Evolutionary conservation across 2,113 vertebrate species (phyloP), one percentile per base, ranked within the genome.

Genomic region (Petrocephalus zakoni): DNA sequence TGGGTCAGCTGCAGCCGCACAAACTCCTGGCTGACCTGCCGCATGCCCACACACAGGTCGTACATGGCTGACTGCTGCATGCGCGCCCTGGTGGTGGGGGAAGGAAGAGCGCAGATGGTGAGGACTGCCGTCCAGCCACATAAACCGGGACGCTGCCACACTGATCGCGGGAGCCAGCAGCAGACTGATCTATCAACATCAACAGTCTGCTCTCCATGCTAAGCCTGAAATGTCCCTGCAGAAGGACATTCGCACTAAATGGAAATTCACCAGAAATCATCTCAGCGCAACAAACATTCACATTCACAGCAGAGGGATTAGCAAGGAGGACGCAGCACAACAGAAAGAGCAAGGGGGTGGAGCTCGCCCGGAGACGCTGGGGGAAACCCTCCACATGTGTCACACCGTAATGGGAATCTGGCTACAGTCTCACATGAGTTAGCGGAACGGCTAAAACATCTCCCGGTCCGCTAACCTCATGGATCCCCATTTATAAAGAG

Each of bases 31-130:
- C 98, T 99, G 95, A 99, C 96, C 91, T 99, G 97, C 93, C 97
- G 97, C 98, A 99, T 99, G 88, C 98, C 97, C 94, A 98, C 95
- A 93, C 98, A 99, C 90, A 99, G 95, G 51, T 99, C 97, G 51
- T 99, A 99, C 98, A 99, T 99, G 90, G 98, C 97, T 6, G 98
- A 99, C 94, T 98, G 97, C 90, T 97, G 97, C 98, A 99, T 99
- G 91, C 98, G 97, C 61, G 98, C 97, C 94, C 98, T 99, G 94
- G 47, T 11, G 37, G 53, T 19, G 53, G 55, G 37, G 37, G 25
- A 87, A 21, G 8, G 15, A 83, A 15, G 6, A 13, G 37, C 72
- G 37, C 1, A 13, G 21, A 9, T 15, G 29, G 49, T 86, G 25
- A 53, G 49, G 25, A 7, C 75, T 19, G 15, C 29, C n/a, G 13